Evolutionary conservation across 92 coral and sea anemone genomes (phyloP), one percentile per base, ranked within the genome.

Genomic region (Epizoanthus scotinus): DNA sequence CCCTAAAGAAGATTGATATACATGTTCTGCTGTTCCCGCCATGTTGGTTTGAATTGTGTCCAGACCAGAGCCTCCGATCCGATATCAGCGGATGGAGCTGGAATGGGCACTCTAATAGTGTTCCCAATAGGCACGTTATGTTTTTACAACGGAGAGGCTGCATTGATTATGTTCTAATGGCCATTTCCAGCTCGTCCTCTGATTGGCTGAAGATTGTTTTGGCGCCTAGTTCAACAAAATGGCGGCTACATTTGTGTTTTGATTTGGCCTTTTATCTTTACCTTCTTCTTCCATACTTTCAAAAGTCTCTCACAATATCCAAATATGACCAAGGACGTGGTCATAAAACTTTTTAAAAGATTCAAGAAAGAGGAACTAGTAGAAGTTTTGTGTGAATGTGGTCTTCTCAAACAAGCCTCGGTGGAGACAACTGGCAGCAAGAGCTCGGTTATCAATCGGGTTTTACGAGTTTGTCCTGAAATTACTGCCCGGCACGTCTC

Each of bases 361-460:
- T 93, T 93, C 82, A 90, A 85, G 66, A 93, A 90, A 62, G 94
- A 93, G 49, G 97, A 93, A 61, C 89, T 93, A 13, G 72, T 90
- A 26, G 87, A 83, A 42, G 81, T 85, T 53, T 82, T 93, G 44
- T 63, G 73, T 54, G 85, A 90, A 59, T 87, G 85, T 62, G 92
- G 92, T 4, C 50, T 87, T 69, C 73, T 93, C 63, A 71, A 88
- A 6, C 78, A 82, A 8, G 75, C 61, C 29, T 70, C 66, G 24
- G 73, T 52, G 36, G 85, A 90, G 70, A 63, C 86, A 38, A 78
- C 17, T 20, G 92, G 92, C 44, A 90, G 92, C 60, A 93, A 90
- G 74, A 79, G 81, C 57, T 65, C 87, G 14, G 83, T 86, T 71
- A 86, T 90, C 40, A 81, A 77, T 83, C 90, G 93, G 63, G 78